phyloP scores from a whole-genome alignment of 64 coral and sea anemone genomes.

The Hydrozoanthus tunicans region DNA sequence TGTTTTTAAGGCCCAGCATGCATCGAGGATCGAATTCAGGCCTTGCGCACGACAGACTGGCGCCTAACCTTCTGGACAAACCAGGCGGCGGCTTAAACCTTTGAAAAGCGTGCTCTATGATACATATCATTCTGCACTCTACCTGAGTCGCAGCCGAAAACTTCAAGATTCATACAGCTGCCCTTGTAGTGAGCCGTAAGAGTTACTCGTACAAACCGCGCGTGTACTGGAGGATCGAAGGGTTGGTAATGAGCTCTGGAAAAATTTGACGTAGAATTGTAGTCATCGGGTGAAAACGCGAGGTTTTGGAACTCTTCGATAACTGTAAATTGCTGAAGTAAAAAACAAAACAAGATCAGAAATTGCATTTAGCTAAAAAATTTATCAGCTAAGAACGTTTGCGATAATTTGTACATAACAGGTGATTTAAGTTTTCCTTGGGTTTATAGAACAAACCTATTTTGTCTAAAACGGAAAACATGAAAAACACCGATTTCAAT shows the following conservation, averaged over 20 bases:
- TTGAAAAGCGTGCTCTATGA: too few species aligned
- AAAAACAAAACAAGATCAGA: background rate
- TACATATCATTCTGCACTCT: background rate
- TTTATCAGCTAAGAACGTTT: too few species aligned
- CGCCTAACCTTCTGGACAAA: too few species aligned
- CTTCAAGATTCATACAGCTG: slow-evolving; percentile 42
- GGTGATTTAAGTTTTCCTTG: too few species aligned
- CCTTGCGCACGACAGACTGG: too few species aligned
- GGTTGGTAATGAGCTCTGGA: slow-evolving; percentile 54
- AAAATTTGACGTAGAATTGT: slow-evolving; percentile 43
- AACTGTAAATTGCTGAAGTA: slow-evolving; percentile 49
- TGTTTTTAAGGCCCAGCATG: too few species aligned
- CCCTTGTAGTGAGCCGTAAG: slow-evolving; percentile 12
- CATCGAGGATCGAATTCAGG: too few species aligned
- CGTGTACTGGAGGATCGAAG: slow-evolving; percentile 26
- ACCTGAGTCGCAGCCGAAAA: slow-evolving; percentile 48
- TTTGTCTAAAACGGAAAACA: too few species aligned
- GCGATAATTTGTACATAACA: too few species aligned
- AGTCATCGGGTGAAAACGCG: slow-evolving; percentile 37
- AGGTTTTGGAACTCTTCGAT: slow-evolving; percentile 38
- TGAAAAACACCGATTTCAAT: too few species aligned
- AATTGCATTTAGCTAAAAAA: background rate
- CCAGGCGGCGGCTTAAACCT: too few species aligned
- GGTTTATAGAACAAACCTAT: too few species aligned
- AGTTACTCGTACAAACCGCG: slow-evolving; percentile 38